Base-by-base conservation (phyloP, 2,888 invertebrate species). In the Odontomyia ornata region DNA sequence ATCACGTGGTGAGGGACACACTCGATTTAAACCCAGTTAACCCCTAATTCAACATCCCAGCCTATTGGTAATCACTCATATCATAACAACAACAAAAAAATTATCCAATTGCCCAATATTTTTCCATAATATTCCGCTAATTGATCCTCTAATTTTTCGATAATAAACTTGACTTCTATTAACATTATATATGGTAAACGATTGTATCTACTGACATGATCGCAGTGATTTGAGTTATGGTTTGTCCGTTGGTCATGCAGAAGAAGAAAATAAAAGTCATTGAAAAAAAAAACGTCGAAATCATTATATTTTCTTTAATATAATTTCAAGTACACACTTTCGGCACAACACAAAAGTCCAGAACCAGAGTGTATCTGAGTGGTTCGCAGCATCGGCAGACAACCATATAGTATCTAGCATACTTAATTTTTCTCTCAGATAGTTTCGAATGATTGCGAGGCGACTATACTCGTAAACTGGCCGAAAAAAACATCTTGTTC, bases 401-500 rank as follows among this genome's bases (percentile, higher is more conserved):
- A 57, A 3, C 36, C 57, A 69, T 15, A 30, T 30, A 57, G 60
- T 36, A 47, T 23, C 18, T 69, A 30, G 47, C 36, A 15, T 60
- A 47, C 46, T 43, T 43, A 13, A 69, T 69, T 25, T 69, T 46
- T 46, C 47, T 25, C 7, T 47, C 73, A 21, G 21, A 73, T 57
- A 36, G 56, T 57, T 73, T 73, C 36, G 27, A 36, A 30, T 1
- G 18, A 60, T 57, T 18, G 13, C 28, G 23, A 60, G 11, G 7
- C 23, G 30, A 57, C 36, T 23, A 43, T 18, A n/a, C n/a, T n/a
- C n/a, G n/a, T n/a, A 77, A 65, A 75, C 25, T 67, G 43, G 52
- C 27, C 52, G 73, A 77, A 47, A 77, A n/a, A 77, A 73, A 77
- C 65, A 60, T 64, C 56, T 36, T 46, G 43, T 72, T 43, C 46